phyloP scores from a whole-genome alignment of 2,113 vertebrate species.

The Phalacrocorax pelagicus region DNA sequence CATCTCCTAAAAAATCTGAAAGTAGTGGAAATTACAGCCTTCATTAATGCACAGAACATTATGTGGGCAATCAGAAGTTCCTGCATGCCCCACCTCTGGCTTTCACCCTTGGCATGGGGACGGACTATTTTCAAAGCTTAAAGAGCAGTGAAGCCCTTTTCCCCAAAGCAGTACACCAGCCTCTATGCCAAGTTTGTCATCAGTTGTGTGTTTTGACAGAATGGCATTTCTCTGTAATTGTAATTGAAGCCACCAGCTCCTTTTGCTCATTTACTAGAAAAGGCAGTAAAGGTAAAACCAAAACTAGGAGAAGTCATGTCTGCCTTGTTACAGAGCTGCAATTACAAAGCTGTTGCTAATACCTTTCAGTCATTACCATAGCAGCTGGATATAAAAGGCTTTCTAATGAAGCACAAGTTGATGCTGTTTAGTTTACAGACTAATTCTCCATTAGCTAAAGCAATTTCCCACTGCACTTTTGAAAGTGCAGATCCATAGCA shows the following conservation, averaged over 20 bases:
- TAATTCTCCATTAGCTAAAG: constrained; percentile 6
- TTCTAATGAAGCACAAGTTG: constrained; percentile 22
- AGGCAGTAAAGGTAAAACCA: background rate
- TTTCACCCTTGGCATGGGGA: background rate
- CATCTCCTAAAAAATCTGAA: background rate
- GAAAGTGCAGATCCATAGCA: background rate
- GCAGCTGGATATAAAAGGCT: constrained; percentile 3
- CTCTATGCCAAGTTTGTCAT: background rate
- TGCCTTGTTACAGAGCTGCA: background rate
- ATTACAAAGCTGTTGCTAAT: background rate
- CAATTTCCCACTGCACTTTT: background rate
- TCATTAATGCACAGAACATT: background rate
- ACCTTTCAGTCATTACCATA: background rate
- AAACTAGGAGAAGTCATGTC: background rate
- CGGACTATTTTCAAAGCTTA: background rate
- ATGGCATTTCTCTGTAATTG: background rate
- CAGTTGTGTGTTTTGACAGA: background rate
- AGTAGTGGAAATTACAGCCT: background rate
- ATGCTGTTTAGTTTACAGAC: background rate
- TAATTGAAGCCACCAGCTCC: background rate
- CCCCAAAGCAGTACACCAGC: background rate
- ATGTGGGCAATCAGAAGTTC: background rate
- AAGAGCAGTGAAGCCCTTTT: background rate
- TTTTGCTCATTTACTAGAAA: background rate
- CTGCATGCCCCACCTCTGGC: background rate